Evolutionary conservation across 2,113 vertebrate genomes (phyloP).

Genomic region (Salvelinus namaycush): DNA sequence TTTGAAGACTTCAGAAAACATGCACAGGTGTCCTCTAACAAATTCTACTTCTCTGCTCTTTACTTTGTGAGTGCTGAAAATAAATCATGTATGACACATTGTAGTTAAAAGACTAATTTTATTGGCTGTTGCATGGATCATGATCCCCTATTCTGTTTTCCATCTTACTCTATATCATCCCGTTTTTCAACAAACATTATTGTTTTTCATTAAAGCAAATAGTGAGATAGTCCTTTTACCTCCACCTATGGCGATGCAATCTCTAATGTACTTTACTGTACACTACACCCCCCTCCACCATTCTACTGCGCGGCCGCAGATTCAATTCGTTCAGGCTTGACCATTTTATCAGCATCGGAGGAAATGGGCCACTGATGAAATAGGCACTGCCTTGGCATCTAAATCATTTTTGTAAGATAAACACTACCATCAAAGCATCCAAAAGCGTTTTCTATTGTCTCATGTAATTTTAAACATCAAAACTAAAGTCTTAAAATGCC

Average conservation of each 20-base stretch:
- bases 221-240: too few species aligned
- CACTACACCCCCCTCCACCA: neutral
- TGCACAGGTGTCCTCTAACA: neutral
- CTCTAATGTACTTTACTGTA: neutral
- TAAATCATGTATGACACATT: neutral
- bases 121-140: neutral
- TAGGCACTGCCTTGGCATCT: constrained; percentile 32
- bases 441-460: neutral
- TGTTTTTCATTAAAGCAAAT: too few species aligned
- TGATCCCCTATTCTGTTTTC: too few species aligned
- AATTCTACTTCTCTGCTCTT: neutral
- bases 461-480: neutral
- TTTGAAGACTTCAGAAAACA: neutral
- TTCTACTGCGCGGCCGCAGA: constrained; percentile 50
- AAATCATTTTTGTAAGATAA: constrained; percentile 38
- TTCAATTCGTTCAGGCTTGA: neutral
- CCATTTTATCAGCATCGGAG: constrained; percentile 24
- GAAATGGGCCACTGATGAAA: constrained; percentile 32
- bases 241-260: too few species aligned
- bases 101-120: neutral
- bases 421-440: neutral
- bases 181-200: too few species aligned
- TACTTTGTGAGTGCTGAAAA: neutral
- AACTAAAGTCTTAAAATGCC: constrained; percentile 53
- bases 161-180: too few species aligned